Conservation (phyloP, 2,888 invertebrate species). For the Melanophora roralis region DNA sequence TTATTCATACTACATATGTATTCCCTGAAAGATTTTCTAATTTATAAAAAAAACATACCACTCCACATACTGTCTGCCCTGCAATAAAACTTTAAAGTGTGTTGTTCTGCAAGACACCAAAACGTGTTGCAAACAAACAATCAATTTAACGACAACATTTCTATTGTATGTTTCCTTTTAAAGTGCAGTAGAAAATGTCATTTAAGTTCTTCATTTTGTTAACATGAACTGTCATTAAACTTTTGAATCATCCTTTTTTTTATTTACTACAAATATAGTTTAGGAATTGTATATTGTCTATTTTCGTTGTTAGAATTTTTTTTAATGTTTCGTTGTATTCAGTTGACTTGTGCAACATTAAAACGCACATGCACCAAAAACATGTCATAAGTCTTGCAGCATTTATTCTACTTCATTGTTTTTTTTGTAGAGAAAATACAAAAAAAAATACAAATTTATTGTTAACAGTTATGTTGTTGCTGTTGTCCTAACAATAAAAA, state of each 20-base stretch:
- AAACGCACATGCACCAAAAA: slow-evolving; percentile 45
- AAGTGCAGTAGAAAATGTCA: slow-evolving; percentile 39
- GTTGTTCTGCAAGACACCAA: slow-evolving; percentile 10
- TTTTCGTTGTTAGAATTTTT: neutral
- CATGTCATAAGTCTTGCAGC: slow-evolving; percentile 54
- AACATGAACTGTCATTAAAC: slow-evolving; percentile 63
- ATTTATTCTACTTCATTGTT: slow-evolving; percentile 16
- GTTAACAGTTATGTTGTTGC: slow-evolving; percentile 47
- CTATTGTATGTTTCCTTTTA: neutral
- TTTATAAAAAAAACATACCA: too few relatives aligned
- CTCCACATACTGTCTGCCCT: neutral
- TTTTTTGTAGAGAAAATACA: neutral
- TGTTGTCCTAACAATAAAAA: slow-evolving; percentile 45
- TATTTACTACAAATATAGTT: slow-evolving; percentile 43
- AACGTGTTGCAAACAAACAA: slow-evolving; percentile 51
- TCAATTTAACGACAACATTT: neutral
- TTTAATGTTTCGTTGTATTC: neutral
- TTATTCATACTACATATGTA: too few relatives aligned
- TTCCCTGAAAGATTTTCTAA: too few relatives aligned
- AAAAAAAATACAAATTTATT: slow-evolving; percentile 18
- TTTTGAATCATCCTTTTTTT: slow-evolving; percentile 60
- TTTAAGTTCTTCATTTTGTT: slow-evolving; percentile 44
- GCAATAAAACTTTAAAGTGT: neutral
- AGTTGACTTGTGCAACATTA: slow-evolving; percentile 28
- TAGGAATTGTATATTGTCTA: slow-evolving; percentile 32